Evolutionary conservation across 2,888 invertebrate species (phyloP).

Genomic region (Platycheirus rosarum): DNA sequence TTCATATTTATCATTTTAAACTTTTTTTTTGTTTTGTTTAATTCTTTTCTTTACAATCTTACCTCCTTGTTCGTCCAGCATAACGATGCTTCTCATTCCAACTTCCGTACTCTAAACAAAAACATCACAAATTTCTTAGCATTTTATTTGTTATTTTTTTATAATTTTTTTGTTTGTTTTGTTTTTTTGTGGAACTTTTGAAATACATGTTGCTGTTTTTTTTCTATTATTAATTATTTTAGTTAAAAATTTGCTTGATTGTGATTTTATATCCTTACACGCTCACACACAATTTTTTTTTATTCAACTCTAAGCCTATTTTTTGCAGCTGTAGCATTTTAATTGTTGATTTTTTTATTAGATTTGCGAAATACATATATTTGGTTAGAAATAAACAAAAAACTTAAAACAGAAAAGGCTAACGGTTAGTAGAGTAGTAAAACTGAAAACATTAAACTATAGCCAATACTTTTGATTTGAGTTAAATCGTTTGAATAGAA

Average conservation of each 20-base stretch:
- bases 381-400: conserved; percentile 26
- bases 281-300: conserved; percentile 49
- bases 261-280: conserved; percentile 46
- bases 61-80: conserved; percentile 99
- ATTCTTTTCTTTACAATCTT: conserved; percentile 85
- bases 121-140: conserved; percentile 81
- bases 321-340: conserved; percentile 72
- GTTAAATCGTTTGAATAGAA: conserved; percentile 25
- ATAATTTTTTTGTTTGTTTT: conserved; percentile 57
- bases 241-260: conserved; percentile 23
- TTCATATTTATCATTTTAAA: conserved; percentile 55
- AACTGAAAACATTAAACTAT: conserved; percentile 26
- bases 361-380: conserved; percentile 47
- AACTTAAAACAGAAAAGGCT: conserved; percentile 60
- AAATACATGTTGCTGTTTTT: conserved; percentile 58
- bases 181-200: conserved; percentile 64
- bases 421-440: conserved; percentile 54
- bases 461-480: conserved; percentile 59
- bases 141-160: conserved; percentile 66
- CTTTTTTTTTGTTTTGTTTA: conserved; percentile 39
- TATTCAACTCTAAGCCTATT: conserved; percentile 52
- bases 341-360: conserved; percentile 76
- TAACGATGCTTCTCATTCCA: conserved; percentile 99
- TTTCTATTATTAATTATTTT: conserved; percentile 21
- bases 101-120: conserved; percentile 99